A percentile compares a stretch with the other conserved stretches of the same genome.
These are phyloP conservation scores for Helicoverpa assulta DNA, from an alignment of 2,888 invertebrate genomes.

Conservation along the genomic window DNA sequence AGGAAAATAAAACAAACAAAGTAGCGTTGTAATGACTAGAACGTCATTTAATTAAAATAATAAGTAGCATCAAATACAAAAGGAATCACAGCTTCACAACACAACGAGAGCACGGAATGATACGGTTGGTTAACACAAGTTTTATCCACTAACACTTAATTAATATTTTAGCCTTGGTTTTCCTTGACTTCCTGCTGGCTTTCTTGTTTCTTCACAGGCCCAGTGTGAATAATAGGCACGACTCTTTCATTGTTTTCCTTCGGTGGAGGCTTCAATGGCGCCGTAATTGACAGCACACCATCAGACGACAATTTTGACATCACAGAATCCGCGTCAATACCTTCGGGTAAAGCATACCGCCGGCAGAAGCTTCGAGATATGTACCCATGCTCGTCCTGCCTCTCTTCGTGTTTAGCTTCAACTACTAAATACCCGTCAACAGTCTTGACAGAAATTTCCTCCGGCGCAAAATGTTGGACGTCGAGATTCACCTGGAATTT, in stretches of 20 bases:
- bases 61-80: conserved; percentile 10
- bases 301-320: conserved; percentile 94
- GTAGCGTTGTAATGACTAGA: conserved; percentile 35
- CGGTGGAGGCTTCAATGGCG: conserved; percentile 89
- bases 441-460: conserved; percentile 94
- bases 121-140: background rate
- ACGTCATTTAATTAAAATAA: conserved; percentile 42
- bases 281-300: conserved; percentile 93
- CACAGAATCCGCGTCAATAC: conserved; percentile 91
- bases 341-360: conserved; percentile 91
- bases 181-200: conserved; percentile 37
- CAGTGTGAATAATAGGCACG: conserved; percentile 92
- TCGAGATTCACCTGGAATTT: conserved; percentile 93
- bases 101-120: conserved; percentile 32
- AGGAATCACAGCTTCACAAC: conserved; percentile 13
- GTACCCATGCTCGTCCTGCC: conserved; percentile 93
- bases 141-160: conserved; percentile 5
- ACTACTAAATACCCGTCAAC: conserved; percentile 92
- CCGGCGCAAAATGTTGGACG: conserved; percentile 93
- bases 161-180: conserved; percentile 30
- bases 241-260: conserved; percentile 89
- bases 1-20: conserved; percentile 23
- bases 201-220: conserved; percentile 89
- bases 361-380: conserved; percentile 94
- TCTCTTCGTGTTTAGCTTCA: conserved; percentile 95